phyloP scores from a whole-genome alignment of 2,888 invertebrate species.

The Augiades crinisus region DNA sequence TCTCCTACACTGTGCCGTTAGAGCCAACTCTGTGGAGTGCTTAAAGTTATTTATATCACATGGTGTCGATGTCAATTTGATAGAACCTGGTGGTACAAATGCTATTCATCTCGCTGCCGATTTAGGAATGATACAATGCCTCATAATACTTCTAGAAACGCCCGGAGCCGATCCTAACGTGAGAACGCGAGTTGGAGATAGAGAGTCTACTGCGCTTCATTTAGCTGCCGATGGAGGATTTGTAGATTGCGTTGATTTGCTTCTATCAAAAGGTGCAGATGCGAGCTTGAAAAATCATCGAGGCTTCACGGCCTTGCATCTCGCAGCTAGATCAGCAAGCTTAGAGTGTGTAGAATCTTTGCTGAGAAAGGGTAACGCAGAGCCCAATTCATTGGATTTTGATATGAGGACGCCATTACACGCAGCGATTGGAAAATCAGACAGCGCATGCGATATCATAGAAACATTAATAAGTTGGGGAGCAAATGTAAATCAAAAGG shows the following conservation, averaged over 20 bases:
- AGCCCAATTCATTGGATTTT: constrained; percentile 90
- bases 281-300: constrained; percentile 88
- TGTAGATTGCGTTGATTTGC: constrained; percentile 88
- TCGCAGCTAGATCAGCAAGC: constrained; percentile 90
- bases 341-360: constrained; percentile 90
- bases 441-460: constrained; percentile 89
- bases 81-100: constrained; percentile 88
- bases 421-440: constrained; percentile 91
- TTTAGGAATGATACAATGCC: constrained; percentile 87
- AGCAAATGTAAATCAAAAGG: constrained; percentile 91
- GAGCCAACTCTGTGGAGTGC: constrained; percentile 92
- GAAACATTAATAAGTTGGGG: constrained; percentile 90
- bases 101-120: constrained; percentile 92
- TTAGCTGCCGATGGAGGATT: constrained; percentile 94
- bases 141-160: constrained; percentile 87
- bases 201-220: constrained; percentile 90
- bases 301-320: constrained; percentile 92
- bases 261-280: constrained; percentile 88
- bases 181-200: constrained; percentile 85
- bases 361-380: constrained; percentile 86
- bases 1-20: constrained; percentile 91
- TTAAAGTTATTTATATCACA: constrained; percentile 87
- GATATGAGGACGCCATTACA: constrained; percentile 92
- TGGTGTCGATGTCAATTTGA: constrained; percentile 88
- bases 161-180: constrained; percentile 87